Evolutionary conservation across 2,113 vertebrate species (phyloP).

Genomic region (Coptodon bakossiorum): DNA sequence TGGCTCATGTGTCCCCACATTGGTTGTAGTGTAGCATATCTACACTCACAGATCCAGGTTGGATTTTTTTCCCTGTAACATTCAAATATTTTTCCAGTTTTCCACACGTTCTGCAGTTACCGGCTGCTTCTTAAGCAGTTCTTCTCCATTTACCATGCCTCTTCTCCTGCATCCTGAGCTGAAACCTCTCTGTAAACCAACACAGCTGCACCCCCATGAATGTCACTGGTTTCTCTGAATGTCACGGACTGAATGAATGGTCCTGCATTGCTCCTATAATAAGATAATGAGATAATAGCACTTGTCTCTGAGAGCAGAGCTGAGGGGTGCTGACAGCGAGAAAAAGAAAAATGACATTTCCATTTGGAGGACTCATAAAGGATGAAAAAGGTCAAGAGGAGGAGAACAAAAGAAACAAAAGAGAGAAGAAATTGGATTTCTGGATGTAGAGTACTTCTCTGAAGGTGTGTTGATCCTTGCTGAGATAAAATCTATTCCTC

Average conservation of each 20-base stretch:
- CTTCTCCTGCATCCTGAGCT: not conserved
- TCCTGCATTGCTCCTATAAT: not conserved
- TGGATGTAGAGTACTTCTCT: not conserved
- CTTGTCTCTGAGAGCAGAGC: slow-evolving; percentile 28
- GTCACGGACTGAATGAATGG: slow-evolving; percentile 38
- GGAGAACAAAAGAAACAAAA: slow-evolving; percentile 30
- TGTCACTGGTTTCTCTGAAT: slow-evolving; percentile 36
- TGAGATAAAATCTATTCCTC: not conserved
- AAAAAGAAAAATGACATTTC: slow-evolving; percentile 33
- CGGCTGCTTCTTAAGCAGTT: not conserved
- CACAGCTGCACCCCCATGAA: not conserved
- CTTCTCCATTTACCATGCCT: not conserved
- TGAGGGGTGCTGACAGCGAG: slow-evolving; percentile 31
- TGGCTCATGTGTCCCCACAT: not conserved
- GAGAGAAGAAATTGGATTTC: not conserved
- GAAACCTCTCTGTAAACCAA: not conserved
- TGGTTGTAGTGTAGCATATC: not conserved
- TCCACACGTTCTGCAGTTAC: not conserved
- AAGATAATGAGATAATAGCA: slow-evolving; percentile 49
- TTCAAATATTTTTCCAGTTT: not conserved
- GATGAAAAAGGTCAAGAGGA: slow-evolving; percentile 34
- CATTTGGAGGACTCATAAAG: slow-evolving; percentile 19
- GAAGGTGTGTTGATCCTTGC: not conserved
- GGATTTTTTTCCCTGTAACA: not conserved
- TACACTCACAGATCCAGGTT: not conserved